phyloP scores from a whole-genome alignment of 2,888 invertebrate species.

The Synanthedon andrenaeformis region DNA sequence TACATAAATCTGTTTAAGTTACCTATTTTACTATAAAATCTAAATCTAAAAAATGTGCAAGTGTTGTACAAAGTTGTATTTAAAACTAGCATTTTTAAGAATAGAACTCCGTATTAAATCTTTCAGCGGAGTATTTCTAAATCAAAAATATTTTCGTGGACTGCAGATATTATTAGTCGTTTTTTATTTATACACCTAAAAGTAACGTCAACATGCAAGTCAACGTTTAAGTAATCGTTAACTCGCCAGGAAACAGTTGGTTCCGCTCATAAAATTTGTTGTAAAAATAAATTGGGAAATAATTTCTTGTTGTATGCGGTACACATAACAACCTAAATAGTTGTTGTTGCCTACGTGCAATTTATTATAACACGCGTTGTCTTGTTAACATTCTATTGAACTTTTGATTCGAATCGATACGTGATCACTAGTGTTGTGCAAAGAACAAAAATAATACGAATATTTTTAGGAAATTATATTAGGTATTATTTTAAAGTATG shows the following conservation, averaged over 20 bases:
- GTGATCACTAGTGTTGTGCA: constrained; percentile 3
- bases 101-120: no score
- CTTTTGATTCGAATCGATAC: constrained; percentile 17
- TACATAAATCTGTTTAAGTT: no score
- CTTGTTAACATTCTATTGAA: constrained; percentile 25
- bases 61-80: no score
- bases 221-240: constrained; percentile 22
- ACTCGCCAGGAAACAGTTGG: constrained; percentile 21
- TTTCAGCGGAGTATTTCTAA: no score
- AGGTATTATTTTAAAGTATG: no score
- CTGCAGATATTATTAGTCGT: no score
- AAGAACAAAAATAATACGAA: constrained; percentile 20
- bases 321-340: not conserved
- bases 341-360: constrained; percentile 9
- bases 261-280: constrained; percentile 30
- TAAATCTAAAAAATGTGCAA: no score
- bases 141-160: no score
- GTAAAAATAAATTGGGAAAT: constrained; percentile 27
- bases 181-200: no score
- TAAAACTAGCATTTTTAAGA: no score
- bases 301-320: constrained; percentile 1
- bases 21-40: no score
- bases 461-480: no score
- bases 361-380: constrained; percentile 9
- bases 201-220: constrained; percentile 11